Evolutionary conservation across 1,140 invertebrate species (phyloP).

Genomic region (Tetramorium simillimum): DNA sequence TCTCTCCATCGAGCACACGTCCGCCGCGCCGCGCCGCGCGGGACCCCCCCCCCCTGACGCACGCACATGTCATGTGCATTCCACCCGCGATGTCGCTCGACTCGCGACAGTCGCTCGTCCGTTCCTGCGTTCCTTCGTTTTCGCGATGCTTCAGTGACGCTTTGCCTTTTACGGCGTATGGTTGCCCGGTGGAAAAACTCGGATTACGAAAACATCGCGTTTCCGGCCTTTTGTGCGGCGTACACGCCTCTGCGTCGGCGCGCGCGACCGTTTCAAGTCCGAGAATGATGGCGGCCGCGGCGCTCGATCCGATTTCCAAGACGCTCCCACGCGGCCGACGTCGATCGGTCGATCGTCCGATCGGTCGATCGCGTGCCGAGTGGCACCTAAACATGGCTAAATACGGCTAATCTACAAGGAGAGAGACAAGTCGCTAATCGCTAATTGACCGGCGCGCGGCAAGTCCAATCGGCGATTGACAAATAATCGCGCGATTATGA

Average conservation of each 20-base stretch:
- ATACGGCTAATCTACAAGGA: background rate
- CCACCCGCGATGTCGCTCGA: background rate
- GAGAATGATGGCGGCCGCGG: background rate
- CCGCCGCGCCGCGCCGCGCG: background rate
- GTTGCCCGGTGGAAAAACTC: background rate
- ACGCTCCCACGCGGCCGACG: background rate
- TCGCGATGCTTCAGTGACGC: background rate
- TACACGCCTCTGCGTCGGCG: background rate
- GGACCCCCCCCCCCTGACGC: background rate
- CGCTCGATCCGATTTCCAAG: background rate
- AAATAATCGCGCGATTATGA: background rate
- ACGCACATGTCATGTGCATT: background rate
- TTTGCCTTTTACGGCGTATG: background rate
- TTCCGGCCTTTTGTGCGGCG: no score
- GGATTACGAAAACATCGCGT: background rate
- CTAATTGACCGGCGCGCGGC: background rate
- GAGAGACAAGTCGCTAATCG: no score
- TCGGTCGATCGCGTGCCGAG: background rate
- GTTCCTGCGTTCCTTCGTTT: no score
- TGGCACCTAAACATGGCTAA: background rate
- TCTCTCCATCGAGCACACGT: slow-evolving; percentile 27
- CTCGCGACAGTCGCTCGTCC: background rate
- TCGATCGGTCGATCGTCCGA: no score
- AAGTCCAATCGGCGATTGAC: no score
- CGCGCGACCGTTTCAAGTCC: no score